Evolutionary conservation across 2,888 invertebrate species (phyloP), one percentile per base, ranked within the genome.

Genomic region (Osmoderma eremita): DNA sequence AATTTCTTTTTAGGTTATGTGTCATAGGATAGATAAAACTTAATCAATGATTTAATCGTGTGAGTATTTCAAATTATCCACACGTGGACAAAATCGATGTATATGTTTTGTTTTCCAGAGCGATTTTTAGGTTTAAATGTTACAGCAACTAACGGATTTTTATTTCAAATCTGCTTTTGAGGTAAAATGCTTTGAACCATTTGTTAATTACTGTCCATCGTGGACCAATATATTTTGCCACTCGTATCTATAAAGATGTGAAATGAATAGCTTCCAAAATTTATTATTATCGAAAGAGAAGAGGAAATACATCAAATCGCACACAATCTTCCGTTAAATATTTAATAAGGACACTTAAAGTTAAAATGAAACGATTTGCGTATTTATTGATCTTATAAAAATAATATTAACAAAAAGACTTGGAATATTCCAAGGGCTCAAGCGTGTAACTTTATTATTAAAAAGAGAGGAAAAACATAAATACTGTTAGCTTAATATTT

Each of bases 391-490:
- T 30, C 15, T 61, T 61, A 61, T 45, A 45, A 17, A 22, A 61
- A 45, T 8, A 30, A 30, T 30, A 30, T 30, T 8, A 48, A 17
- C 8, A 45, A 66, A 69, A 56, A 53, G 66, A 66, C 65, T 58
- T 65, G 65, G 58, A 49, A 24, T 10, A 39, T 22, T 56, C 65
- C 65, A 65, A 41, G 58, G 49, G 65, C 65, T 65, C 65, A 65
- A 65, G 38, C 48, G 56, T 58, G 39, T 58, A 65, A 48, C 56
- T 48, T 65, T 65, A 54, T 58, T 61, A 42, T 45, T 45, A 56
- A 51, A 10, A 51, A 30, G 30, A 15, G 53, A 53, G 24, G 18
- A 38, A 17, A 17, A 53, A 30, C 5, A 30, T 10, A 30, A 56
- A 56, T 15, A 50, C 17, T 50, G 20, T 50, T 63, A 63, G 63